Base-by-base conservation (phyloP, 2,888 invertebrate species). In the Tribolium freemani region DNA sequence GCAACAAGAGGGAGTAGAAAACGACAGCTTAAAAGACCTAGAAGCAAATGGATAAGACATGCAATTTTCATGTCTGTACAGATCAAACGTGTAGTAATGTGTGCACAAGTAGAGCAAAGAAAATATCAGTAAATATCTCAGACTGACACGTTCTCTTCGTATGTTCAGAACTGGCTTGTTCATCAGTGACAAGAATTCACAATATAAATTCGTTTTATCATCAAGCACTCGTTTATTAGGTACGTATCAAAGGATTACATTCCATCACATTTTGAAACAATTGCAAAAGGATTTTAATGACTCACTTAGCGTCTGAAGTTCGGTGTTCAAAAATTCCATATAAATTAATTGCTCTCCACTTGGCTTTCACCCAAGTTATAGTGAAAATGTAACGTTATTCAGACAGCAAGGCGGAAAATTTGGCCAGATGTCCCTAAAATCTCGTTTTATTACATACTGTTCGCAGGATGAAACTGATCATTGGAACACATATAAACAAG, bases 121-220 rank as follows among this genome's bases (percentile, higher is more conserved):
- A 75, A 76, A 79, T 26, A 26, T 78, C 75, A 77, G 78, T 78
- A 79, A 78, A 81, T 79, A 79, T 80, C 76, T 79, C 78, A 78
- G 68, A 73, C 73, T 77, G 78, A 77, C 79, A 80, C 77, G 78
- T 78, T 77, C 76, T 69, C 74, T 70, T 74, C 61, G 66, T 78
- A 76, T 77, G 77, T 76, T 78, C 78, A 73, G 21, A 72, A 74
- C 69, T 76, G 77, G 72, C 77, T 77, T 79, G 75, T 76, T 78
- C 76, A 78, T 79, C 66, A 56, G 46, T 56, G 66, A 66, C 66
- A 46, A 21, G 67, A 67, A 67, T 67, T 67, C 57, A 57, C 67
- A 67, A 67, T 67, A 57, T 54, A 53, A 31, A 67, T 21, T 20
- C 56, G 30, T 50, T 61, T 63, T 31, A 63, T 13, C 21, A 51